These are phyloP conservation scores for Rhinolophus ferrumequinum DNA, from an alignment of 2,113 vertebrate species.

Conservation along the genomic window DNA sequence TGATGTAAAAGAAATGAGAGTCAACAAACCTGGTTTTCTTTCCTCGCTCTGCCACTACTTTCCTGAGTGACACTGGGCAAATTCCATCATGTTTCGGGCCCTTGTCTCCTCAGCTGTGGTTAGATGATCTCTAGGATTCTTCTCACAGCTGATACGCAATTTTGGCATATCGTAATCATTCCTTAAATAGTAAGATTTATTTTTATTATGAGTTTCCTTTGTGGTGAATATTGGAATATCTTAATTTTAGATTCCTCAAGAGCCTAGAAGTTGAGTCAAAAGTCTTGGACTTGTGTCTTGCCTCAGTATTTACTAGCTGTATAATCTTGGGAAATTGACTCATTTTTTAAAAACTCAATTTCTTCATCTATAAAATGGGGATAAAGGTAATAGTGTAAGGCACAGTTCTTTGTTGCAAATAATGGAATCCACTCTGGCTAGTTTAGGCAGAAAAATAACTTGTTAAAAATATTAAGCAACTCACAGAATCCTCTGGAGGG, in stretches of 20 bases:
- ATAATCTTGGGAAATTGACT: background rate
- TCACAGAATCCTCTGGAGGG: constrained; percentile 8
- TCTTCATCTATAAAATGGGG: constrained; percentile 12
- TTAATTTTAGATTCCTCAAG: constrained; percentile 16
- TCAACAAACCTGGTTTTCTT: background rate
- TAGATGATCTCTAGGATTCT: background rate
- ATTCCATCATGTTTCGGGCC: background rate
- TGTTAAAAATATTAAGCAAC: constrained; percentile 49
- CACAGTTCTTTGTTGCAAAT: constrained; percentile 26
- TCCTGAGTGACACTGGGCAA: background rate
- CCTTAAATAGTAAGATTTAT: background rate
- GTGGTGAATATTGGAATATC: background rate
- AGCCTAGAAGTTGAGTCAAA: background rate
- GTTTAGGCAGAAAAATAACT: constrained; percentile 38
- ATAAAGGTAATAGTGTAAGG: background rate
- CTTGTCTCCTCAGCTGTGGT: background rate
- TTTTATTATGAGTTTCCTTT: constrained; percentile 32
- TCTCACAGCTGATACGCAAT: background rate
- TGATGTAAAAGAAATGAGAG: background rate
- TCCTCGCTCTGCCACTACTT: background rate
- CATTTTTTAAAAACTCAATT: background rate
- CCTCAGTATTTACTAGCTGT: background rate
- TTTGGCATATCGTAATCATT: background rate
- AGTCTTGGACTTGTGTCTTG: background rate
- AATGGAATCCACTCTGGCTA: background rate